Percentiles rank a stretch among this genome's conserved stretches.
Conservation (phyloP, 2,888 invertebrate species). For the Volucella inanis region DNA sequence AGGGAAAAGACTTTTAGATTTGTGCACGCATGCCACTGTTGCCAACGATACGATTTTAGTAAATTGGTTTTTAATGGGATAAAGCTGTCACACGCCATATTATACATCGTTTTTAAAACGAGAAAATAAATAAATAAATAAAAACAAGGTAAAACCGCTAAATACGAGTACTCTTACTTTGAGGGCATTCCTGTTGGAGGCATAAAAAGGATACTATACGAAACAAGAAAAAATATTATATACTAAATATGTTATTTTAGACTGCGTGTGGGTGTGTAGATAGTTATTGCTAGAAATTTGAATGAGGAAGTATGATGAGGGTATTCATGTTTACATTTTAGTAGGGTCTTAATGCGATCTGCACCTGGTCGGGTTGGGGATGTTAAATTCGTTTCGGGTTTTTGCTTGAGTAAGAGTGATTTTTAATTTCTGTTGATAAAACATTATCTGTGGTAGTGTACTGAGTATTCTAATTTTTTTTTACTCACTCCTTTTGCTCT, state of each 20-base stretch:
- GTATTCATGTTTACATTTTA: conserved; percentile 48
- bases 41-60: conserved; percentile 47
- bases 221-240: conserved; percentile 36
- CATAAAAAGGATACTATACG: conserved; percentile 52
- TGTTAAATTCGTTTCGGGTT: conserved; percentile 22
- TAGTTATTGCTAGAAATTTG: conserved; percentile 27
- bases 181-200: conserved; percentile 5
- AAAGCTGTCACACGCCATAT: conserved; percentile 65
- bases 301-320: conserved; percentile 41
- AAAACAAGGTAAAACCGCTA: conserved; percentile 1
- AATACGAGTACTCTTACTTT: neutral
- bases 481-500: neutral
- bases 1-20: neutral
- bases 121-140: neutral
- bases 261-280: neutral
- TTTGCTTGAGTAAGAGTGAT: conserved; percentile 24
- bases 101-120: conserved; percentile 57
- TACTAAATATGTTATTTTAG: neutral
- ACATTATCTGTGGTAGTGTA: conserved; percentile 13
- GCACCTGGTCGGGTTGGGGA: neutral
- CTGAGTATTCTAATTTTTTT: conserved; percentile 38
- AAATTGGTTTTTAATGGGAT: conserved; percentile 72
- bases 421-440: conserved; percentile 45
- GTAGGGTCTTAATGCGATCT: neutral
- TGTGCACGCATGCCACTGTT: conserved; percentile 1